A percentile compares a stretch with the other conserved stretches of the same genome.
These are phyloP conservation scores for Amblyteles armatorius DNA, from an alignment of 2,888 invertebrate species.

Conservation along the genomic window DNA sequence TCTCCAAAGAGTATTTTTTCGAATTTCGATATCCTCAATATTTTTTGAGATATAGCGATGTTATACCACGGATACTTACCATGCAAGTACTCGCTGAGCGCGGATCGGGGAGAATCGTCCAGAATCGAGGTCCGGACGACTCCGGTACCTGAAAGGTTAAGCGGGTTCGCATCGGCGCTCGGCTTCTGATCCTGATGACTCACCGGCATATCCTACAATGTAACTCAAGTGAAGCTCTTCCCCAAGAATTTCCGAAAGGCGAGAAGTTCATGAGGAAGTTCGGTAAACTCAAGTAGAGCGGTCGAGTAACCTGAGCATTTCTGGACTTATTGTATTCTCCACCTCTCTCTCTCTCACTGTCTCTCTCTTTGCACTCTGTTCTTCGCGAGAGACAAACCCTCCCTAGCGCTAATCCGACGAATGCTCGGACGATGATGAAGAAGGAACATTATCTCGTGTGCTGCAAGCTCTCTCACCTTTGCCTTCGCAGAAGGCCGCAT, in stretches of 20 bases:
- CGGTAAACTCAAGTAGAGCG: slow-evolving; percentile 9
- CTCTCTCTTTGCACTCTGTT: neutral
- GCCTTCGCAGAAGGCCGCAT: slow-evolving; percentile 21
- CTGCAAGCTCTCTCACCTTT: slow-evolving; percentile 13
- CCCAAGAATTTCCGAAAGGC: neutral
- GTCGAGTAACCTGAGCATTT: slow-evolving; percentile 26
- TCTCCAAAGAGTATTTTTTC: no score
- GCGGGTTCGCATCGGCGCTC: neutral
- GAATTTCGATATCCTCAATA: no score
- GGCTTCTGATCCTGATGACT: neutral
- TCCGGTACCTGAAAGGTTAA: no score
- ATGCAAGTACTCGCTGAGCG: no score
- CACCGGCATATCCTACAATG: neutral
- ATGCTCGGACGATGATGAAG: neutral
- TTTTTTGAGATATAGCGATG: no score
- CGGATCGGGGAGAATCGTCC: no score
- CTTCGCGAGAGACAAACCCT: neutral
- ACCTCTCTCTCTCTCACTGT: neutral
- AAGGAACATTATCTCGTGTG: slow-evolving; percentile 11
- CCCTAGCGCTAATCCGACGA: neutral
- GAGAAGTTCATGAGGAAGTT: neutral
- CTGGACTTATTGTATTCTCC: slow-evolving; percentile 3
- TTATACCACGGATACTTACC: no score
- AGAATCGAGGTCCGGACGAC: no score
- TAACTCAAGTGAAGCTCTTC: neutral